phyloP scores from a whole-genome alignment of 2,113 vertebrate species.

The Misgurnus mizolepis region DNA sequence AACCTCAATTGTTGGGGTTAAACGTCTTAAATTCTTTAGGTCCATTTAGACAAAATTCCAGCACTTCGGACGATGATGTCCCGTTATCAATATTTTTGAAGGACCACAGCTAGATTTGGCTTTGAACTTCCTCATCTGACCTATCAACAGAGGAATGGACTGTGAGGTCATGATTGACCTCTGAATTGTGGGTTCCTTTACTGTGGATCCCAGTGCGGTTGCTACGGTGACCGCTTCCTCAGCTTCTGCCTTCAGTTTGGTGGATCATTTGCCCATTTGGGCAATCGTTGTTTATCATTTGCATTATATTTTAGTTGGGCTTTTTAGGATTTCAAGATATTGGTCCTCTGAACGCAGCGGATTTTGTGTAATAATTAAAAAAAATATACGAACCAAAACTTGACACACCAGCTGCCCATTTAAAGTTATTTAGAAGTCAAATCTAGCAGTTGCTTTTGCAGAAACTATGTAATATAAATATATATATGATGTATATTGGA shows the following conservation, averaged over 20 bases:
- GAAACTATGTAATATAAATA: neutral
- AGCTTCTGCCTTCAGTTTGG: neutral
- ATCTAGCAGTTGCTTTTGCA: neutral
- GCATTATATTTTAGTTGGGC: neutral
- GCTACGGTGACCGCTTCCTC: slow-evolving; percentile 2
- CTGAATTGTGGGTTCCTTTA: neutral
- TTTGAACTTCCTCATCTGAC: neutral
- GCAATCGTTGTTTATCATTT: neutral
- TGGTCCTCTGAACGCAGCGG: neutral
- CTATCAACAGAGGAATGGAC: neutral
- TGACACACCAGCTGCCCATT: neutral
- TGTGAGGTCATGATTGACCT: slow-evolving; percentile 18
- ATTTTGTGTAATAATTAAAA: neutral
- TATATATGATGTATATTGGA: slow-evolving; percentile 5
- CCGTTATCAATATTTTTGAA: neutral
- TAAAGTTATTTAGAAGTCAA: neutral
- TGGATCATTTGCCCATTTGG: neutral
- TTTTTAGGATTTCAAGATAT: slow-evolving; percentile 2
- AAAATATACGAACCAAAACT: neutral
- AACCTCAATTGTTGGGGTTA: neutral
- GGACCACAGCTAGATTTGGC: neutral
- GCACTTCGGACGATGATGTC: neutral
- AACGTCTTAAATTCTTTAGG: neutral
- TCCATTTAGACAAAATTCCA: neutral
- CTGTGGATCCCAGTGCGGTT: neutral